These are phyloP conservation scores for Asbolus verrucosus DNA, from an alignment of 1,140 invertebrate species.

Conservation along the genomic window DNA sequence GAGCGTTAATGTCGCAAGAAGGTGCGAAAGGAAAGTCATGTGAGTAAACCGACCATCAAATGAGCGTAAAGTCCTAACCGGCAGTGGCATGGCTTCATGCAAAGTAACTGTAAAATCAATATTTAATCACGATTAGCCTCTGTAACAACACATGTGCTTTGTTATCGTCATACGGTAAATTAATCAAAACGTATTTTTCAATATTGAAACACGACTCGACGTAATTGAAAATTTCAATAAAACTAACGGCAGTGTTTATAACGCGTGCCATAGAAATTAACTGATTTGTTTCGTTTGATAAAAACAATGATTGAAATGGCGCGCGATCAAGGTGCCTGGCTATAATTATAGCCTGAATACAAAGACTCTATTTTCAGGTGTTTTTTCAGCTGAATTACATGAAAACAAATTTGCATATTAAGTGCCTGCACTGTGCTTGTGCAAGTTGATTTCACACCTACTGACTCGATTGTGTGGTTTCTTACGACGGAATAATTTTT, in stretches of 20 bases:
- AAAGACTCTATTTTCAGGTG: too few species aligned
- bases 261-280: conserved; percentile 54
- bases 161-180: conserved; percentile 58
- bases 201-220: conserved; percentile 56
- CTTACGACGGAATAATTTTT: too few species aligned
- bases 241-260: conserved; percentile 58
- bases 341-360: too few species aligned
- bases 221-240: conserved; percentile 60
- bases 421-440: too few species aligned
- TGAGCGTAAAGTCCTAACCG: conserved; percentile 37
- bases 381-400: too few species aligned
- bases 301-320: conserved; percentile 25
- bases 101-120: conserved; percentile 59
- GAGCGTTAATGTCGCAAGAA: background rate
- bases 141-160: conserved; percentile 57
- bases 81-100: conserved; percentile 46
- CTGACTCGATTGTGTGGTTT: too few species aligned
- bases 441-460: too few species aligned
- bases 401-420: too few species aligned
- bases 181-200: conserved; percentile 59
- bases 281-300: conserved; percentile 47
- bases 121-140: conserved; percentile 59
- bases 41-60: conserved; percentile 13
- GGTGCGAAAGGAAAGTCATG: conserved; percentile 15
- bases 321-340: conserved; percentile 3